Evolutionary conservation across 1,140 invertebrate genomes (phyloP), one percentile per base, ranked within the genome.

Genomic region (Drosophila murphyi): DNA sequence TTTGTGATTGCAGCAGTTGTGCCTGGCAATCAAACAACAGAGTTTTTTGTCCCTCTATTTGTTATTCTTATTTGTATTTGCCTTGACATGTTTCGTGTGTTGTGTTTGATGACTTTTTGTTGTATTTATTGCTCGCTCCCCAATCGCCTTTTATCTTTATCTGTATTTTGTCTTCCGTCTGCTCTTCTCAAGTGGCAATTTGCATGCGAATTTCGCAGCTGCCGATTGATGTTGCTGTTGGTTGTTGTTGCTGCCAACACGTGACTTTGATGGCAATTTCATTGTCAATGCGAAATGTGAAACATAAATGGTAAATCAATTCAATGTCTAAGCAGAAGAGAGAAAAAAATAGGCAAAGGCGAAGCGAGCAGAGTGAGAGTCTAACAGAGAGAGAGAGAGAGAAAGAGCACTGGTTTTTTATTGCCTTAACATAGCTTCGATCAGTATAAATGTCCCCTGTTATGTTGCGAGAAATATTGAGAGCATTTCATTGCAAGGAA

Each of bases 181-280:
- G 41, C 61, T 50, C 45, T 50, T 69, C 52, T 57, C 55, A 37
- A 79, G 52, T 65, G 68, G 68, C 72, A 83, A 83, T 85, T 79
- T 83, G 61, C 80, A 80, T 87, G 80, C 80, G 67, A 83, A 51
- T 88, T 55, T 78, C 63, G 71, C 85, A 88, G 80, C 73, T 85
- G 77, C 50, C 80, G 48, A 37, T 7, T 37, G 35, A 6, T 37
- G 39, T 41, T 41, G 8, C 10, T 41, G 3, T 41, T 41, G 10
- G 3, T 41, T 41, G 70, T 64, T 79, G 71, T 37, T 70, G 51
- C 50, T 72, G 77, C 56, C 71, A 71, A 79, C 83, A 88, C 86
- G 85, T 89, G 85, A 88, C 80, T 88, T 89, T 88, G 85, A 88
- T 89, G 83, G 80, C 63, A 80, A 78, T 89, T 89, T 81, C 80